Conservation (phyloP, 2,888 invertebrate genomes). For the Molanna angustata region DNA sequence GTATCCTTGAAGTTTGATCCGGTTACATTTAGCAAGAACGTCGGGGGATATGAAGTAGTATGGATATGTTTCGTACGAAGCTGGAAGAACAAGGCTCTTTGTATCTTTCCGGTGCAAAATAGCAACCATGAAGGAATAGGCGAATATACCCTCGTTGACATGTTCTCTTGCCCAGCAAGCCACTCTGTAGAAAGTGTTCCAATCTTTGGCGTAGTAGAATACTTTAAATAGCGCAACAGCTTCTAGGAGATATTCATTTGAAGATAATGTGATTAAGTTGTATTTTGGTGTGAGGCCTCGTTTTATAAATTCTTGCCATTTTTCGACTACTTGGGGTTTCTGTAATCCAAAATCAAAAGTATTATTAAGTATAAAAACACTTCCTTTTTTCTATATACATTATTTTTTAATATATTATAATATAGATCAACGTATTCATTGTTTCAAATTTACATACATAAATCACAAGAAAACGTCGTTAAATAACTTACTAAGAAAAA, state of each 20-base stretch:
- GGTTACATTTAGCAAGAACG: conserved; percentile 48
- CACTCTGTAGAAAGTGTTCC: conserved; percentile 57
- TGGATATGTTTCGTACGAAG: conserved; percentile 67
- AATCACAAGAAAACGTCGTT: too few species aligned
- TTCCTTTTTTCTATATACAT: background rate
- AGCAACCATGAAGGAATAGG: conserved; percentile 60
- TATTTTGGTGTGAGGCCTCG: conserved; percentile 50
- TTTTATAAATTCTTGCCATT: conserved; percentile 46
- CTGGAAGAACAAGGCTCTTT: conserved; percentile 58
- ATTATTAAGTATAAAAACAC: background rate
- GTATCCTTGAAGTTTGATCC: conserved; percentile 44
- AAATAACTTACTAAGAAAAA: conserved; percentile 43
- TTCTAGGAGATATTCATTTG: conserved; percentile 44
- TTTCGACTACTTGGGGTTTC: conserved; percentile 45
- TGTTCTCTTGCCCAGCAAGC: conserved; percentile 57
- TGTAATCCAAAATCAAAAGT: background rate
- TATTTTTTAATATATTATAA: background rate
- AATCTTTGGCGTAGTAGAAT: conserved; percentile 60
- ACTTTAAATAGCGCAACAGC: conserved; percentile 55
- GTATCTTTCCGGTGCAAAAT: conserved; percentile 58
- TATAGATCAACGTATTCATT: background rate
- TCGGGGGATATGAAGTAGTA: conserved; percentile 62
- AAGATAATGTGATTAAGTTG: conserved; percentile 46
- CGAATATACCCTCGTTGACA: conserved; percentile 61
- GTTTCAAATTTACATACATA: background rate